Conservation (phyloP, 2,888 invertebrate genomes). For the Sarcophaga carnaria region DNA sequence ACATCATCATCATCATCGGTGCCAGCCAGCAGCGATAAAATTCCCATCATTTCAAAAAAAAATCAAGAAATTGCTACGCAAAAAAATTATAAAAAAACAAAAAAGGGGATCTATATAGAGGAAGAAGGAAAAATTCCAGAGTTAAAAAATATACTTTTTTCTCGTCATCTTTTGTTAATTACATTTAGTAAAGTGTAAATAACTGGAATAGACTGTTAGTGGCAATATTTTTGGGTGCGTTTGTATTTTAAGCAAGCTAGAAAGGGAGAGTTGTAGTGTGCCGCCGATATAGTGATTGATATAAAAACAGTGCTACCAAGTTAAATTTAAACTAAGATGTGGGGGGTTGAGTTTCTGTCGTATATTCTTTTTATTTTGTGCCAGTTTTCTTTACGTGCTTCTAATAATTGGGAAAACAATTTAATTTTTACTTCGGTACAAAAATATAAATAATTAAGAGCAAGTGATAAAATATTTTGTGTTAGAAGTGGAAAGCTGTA, state of each 20-base stretch:
- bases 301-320: constrained; percentile 56
- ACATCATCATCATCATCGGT: background rate
- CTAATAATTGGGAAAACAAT: constrained; percentile 28
- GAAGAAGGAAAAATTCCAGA: constrained; percentile 45
- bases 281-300: constrained; percentile 8
- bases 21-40: constrained; percentile 15
- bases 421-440: too few species aligned
- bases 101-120: constrained; percentile 11
- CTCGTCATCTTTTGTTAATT: constrained; percentile 59
- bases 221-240: constrained; percentile 65
- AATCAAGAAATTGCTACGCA: constrained; percentile 23
- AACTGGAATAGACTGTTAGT: constrained; percentile 44
- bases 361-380: constrained; percentile 44
- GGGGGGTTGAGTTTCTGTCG: constrained; percentile 15
- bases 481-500: background rate
- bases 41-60: constrained; percentile 15
- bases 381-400: constrained; percentile 49
- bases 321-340: constrained; percentile 12
- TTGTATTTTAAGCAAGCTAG: constrained; percentile 38
- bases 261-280: constrained; percentile 37
- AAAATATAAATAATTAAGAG: too few species aligned
- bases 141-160: constrained; percentile 24
- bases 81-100: constrained; percentile 24
- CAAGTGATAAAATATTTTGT: background rate
- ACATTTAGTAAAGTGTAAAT: constrained; percentile 61